Evolutionary conservation across 2,797 vertebrate species (phyloP).

Genomic region (Euthynnus affinis): DNA sequence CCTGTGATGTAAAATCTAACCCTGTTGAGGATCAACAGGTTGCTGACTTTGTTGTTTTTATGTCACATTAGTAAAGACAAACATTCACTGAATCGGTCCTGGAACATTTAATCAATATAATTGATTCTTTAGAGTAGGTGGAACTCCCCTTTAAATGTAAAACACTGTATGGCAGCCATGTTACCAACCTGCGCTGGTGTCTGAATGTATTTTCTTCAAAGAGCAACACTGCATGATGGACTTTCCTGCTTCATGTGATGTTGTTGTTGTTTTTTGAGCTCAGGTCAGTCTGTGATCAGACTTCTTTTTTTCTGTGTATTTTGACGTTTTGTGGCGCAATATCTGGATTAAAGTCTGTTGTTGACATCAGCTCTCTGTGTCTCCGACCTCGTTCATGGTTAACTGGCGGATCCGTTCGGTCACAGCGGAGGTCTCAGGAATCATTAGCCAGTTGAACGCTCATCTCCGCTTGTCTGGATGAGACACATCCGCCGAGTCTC

Average conservation of each 20-base stretch:
- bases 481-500: constrained; percentile 3
- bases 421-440: not conserved
- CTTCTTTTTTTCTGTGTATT: constrained; percentile 18
- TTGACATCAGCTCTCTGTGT: constrained; percentile 28
- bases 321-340: constrained; percentile 21
- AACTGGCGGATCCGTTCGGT: constrained; percentile 3
- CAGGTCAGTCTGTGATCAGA: constrained; percentile 30
- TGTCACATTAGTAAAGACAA: not conserved
- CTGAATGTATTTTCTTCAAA: not conserved
- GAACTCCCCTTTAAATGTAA: not conserved
- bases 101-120: not conserved
- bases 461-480: constrained; percentile 1
- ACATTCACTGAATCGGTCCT: not conserved
- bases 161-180: not conserved
- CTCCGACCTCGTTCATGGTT: constrained; percentile 53
- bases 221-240: not conserved
- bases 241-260: not conserved
- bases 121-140: not conserved
- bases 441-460: constrained; percentile 31
- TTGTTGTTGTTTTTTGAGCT: constrained; percentile 19
- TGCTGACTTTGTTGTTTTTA: not conserved
- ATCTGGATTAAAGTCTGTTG: constrained; percentile 58
- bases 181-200: not conserved
- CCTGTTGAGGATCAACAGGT: not conserved
- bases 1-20: not conserved